These are phyloP conservation scores for Pachyuromys duprasi DNA, from an alignment of 2,797 vertebrate genomes.

Conservation along the genomic window DNA sequence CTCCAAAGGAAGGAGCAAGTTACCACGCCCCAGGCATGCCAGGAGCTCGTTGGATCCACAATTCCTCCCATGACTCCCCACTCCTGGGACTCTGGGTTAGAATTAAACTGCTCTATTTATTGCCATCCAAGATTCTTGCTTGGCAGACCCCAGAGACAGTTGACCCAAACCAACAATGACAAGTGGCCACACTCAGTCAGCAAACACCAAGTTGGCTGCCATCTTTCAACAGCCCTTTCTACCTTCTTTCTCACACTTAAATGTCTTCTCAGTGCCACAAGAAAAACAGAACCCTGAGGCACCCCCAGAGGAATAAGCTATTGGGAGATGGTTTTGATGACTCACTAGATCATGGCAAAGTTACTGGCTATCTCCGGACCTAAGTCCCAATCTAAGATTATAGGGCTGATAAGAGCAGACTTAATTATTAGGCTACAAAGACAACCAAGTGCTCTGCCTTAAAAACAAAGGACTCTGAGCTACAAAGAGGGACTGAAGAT, in stretches of 20 bases:
- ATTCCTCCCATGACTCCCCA: conserved; percentile 1
- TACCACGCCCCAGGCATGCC: conserved; percentile 8
- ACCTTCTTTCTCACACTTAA: neutral
- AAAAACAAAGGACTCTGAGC: neutral
- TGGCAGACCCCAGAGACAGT: neutral
- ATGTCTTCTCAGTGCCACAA: neutral
- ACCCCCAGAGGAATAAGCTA: neutral
- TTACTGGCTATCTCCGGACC: neutral
- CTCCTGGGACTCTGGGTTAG: neutral
- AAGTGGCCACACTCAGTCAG: conserved; percentile 44
- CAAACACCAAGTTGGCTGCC: neutral
- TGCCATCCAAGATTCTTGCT: conserved; percentile 36
- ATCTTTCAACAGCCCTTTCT: neutral
- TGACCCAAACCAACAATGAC: conserved; percentile 58
- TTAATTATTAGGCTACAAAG: neutral
- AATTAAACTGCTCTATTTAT: conserved; percentile 63
- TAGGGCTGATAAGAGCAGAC: neutral
- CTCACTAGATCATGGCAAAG: neutral
- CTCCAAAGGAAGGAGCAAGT: neutral
- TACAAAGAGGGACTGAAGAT: neutral
- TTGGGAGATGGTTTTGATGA: neutral
- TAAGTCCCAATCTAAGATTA: neutral
- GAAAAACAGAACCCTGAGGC: neutral
- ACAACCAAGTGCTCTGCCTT: neutral
- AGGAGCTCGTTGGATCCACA: conserved; percentile 44